Evolutionary conservation across 2,797 vertebrate genomes (phyloP), one percentile per base, ranked within the genome.

Genomic region (Coregonus ussuriensis): DNA sequence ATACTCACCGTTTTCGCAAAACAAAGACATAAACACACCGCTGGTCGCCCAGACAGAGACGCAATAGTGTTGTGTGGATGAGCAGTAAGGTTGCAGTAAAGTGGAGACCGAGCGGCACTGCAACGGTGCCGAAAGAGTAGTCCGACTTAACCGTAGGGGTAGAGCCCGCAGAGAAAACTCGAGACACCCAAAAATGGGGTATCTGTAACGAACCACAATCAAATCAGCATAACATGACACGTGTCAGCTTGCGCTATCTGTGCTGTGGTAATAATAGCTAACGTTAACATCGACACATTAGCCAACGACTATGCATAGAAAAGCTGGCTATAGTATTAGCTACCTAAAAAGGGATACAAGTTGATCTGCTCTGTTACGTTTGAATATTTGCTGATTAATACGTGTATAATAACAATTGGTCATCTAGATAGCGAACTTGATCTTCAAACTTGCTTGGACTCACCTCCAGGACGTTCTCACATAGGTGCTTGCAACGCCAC

Each of bases 11-110:
- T 98, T 97, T 98, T 96, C 95, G 95, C 96, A 97, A 97, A 98
- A 97, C 96, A 98, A 98, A 99, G 97, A 99, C 97, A 99, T 99
- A 98, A 99, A 98, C 97, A 96, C 96, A 97, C 96, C 96, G 95
- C 96, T 95, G 96, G 95, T 97, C 96, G 95, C 96, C 96, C 95
- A 93, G 41, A 9, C 41, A 47, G 94, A 93, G 95, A 94, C 96
- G 96, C 93, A 96, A 96, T 96, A 96, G 94, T 91, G 87, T 47
- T 13, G 89, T 90, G 90, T 88, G 84, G 89, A 87, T 86, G 31
- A 29, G 29, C 62, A 18, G 56, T 69, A 35, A 37, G 71, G 74
- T 74, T 65, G 80, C 75, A 86, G 77, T 80, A 71, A 74, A 84
- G 66, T 62, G 51, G 74, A 71, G 33, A 75, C 59, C 74, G 65